Evolutionary conservation across 2,888 invertebrate species (phyloP), one percentile per base, ranked within the genome.

Genomic region (Holacanthella duospinosa): DNA sequence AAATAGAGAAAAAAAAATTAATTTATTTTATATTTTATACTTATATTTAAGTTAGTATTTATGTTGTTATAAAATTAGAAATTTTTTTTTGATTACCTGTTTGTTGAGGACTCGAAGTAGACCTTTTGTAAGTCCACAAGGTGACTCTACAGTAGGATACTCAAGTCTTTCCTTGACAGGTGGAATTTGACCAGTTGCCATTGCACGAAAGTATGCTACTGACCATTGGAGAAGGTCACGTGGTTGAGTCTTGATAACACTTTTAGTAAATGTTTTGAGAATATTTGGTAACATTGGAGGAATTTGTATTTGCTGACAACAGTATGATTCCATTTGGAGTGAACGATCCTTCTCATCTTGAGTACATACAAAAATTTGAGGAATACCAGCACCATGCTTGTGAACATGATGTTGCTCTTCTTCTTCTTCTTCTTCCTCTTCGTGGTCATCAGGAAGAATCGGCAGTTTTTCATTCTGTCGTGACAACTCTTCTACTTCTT

Each of bases 201-300:
- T 61, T 1, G 66, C 64, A 19, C 63, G 60, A 55, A 70, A 68
- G 55, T 70, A 70, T 12, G 66, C 59, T 6, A 43, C 59, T 21
- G 62, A 63, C 63, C 63, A 65, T 25, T 84, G 83, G 0, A 93
- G 80, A 0, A 93, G 80, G 79, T 93, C 93, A 70, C 85, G 85
- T 0, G 93, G 93, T 76, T 93, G 93, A 2, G 91, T 91, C 74
- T 89, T 83, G 63, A 93, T 92, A 0, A 92, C 93, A 36, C 92
- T 91, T 81, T 93, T 93, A 55, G 91, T 90, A 74, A 86, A 93
- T 75, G 88, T 86, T 77, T 92, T 89, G 62, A 93, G 78, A 59
- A 93, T 85, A 74, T 86, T 85, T 0, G 92, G 92, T 74, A 89
- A 84, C 71, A 85, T 85, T 0, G 89, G 87, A 0, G 92, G 92